Percentiles rank a stretch among this genome's conserved stretches.
Conservation (phyloP, 2,888 invertebrate genomes). For the Terebella lapidaria region DNA sequence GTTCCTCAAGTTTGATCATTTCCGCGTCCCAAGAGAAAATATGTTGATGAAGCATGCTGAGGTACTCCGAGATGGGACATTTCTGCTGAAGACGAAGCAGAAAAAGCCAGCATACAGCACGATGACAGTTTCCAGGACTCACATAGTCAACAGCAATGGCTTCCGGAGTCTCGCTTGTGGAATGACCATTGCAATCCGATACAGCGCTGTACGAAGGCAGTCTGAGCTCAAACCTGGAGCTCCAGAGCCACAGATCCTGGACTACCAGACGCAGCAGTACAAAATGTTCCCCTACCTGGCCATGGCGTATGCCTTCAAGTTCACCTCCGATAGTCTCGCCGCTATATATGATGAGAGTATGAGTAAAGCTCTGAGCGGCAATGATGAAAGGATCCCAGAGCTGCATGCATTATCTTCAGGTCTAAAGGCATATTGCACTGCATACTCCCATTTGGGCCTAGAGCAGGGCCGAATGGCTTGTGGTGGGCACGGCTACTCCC, state of each 20-base stretch:
- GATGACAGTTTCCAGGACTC: conserved; percentile 5
- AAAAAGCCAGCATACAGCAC: conserved; percentile 2
- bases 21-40: conserved; percentile 67
- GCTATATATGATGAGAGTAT: no score
- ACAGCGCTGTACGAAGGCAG: conserved; percentile 84
- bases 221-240: conserved; percentile 62
- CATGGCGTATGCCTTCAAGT: no score
- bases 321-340: no score
- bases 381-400: no score
- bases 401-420: conserved; percentile 87
- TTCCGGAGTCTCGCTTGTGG: conserved; percentile 20
- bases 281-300: not conserved
- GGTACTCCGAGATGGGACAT: conserved; percentile 41
- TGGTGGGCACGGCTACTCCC: conserved; percentile 85
- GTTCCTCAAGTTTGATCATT: conserved; percentile 79
- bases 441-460: conserved; percentile 69
- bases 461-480: conserved; percentile 86
- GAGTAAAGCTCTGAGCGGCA: no score
- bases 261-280: not conserved
- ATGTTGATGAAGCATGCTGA: conserved; percentile 22
- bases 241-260: not conserved
- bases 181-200: conserved; percentile 71
- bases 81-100: conserved; percentile 22
- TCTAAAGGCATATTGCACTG: conserved; percentile 79
- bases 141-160: not conserved